phyloP scores from a whole-genome alignment of 2,797 vertebrate species.

The Adrianichthys oophorus region DNA sequence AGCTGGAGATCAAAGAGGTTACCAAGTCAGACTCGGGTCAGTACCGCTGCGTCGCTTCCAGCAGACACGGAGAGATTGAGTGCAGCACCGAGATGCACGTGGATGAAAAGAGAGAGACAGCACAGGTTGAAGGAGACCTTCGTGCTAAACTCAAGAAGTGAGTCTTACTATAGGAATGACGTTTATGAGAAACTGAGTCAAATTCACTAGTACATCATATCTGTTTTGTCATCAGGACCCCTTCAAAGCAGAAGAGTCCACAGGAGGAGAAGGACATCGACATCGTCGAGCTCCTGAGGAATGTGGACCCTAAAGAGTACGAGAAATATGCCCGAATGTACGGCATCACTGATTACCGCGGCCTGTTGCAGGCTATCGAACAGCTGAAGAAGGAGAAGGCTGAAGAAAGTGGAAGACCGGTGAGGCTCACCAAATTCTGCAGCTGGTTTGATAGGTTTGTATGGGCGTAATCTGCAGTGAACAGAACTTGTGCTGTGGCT shows the following conservation, averaged over 20 bases:
- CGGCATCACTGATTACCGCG: constrained; percentile 97
- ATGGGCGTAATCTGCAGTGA: neutral
- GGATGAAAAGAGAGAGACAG: constrained; percentile 85
- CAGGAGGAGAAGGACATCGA: constrained; percentile 92
- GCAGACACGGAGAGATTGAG: constrained; percentile 94
- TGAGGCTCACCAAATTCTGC: constrained; percentile 49
- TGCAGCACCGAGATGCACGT: constrained; percentile 87
- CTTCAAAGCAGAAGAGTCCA: constrained; percentile 89
- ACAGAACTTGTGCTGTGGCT: constrained; percentile 23
- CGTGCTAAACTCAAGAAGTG: constrained; percentile 96
- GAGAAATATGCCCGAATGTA: constrained; percentile 99
- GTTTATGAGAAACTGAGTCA: neutral
- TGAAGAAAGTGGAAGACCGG: constrained; percentile 90
- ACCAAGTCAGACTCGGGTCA: constrained; percentile 94
- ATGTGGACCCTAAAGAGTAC: constrained; percentile 98
- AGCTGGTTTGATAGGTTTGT: rapidly evolving
- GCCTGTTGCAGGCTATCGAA: constrained; percentile 96
- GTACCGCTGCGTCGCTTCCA: constrained; percentile 93
- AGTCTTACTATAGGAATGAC: constrained; percentile 41
- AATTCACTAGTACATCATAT: neutral
- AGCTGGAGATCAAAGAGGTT: constrained; percentile 90
- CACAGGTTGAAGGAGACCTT: constrained; percentile 84
- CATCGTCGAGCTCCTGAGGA: constrained; percentile 96
- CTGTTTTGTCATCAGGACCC: constrained; percentile 78
- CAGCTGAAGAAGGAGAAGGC: constrained; percentile 88